Evolutionary conservation across 2,888 invertebrate genomes (phyloP), one percentile per base, ranked within the genome.

Genomic region (Enchytraeus crypticus): DNA sequence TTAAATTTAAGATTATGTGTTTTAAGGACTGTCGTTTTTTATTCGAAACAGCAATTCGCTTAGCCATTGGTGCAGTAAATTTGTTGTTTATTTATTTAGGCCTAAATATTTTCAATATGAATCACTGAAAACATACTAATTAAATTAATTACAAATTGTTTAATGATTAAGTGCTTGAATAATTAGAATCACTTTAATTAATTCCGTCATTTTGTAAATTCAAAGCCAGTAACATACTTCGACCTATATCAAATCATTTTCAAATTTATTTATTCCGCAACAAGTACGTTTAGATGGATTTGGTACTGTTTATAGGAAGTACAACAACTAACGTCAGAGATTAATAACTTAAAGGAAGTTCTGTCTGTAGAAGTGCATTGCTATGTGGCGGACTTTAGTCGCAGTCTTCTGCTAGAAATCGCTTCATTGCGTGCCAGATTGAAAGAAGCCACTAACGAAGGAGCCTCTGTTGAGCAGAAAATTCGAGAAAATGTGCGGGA

Each of bases 391-490:
- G 73, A 75, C 59, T 70, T 73, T 49, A 73, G 72, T 23, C 74
- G 77, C 65, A 74, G 73, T 57, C 67, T 79, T 1, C 66, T 79
- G 60, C 26, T 68, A 51, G 68, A 78, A 66, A 72, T 78, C 51
- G 77, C 75, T 23, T 77, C 78, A 3, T 65, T 78, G 57, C 53
- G 78, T 57, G 75, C 75, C 27, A 76, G 77, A 67, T 70, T 77
- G 18, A 67, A 68, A 27, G 77, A 78, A 67, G 76, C 77, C 75
- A 59, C 73, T 32, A 71, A 74, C 51, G 66, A 67, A 59, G 71
- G 66, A 51, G 57, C 74, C 60, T 72, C 69, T 14, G 72, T 72
- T 57, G 75, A 77, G 64, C 62, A 65, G 38, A 72, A 74, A 51
- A 68, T 77, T 29, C 65, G 76, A 3, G 74, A 77, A 38, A 65